These are phyloP conservation scores for Orthosia cruda DNA, from an alignment of 2,888 invertebrate genomes.

Conservation along the genomic window DNA sequence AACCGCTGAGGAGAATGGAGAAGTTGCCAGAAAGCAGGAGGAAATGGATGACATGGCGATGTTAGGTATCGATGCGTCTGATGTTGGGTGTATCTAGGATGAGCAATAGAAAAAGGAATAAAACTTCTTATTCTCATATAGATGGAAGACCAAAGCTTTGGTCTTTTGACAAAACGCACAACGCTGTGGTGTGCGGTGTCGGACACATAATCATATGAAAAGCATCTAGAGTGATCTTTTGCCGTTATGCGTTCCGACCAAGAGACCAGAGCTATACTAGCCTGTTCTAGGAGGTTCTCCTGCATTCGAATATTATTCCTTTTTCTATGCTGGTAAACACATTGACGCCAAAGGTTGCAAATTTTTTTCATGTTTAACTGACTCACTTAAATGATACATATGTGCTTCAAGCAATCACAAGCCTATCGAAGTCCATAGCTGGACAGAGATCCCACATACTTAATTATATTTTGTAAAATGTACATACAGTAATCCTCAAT, in stretches of 20 bases:
- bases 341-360: constrained; percentile 22
- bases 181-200: no score
- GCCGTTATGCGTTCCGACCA: no score
- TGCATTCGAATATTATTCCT: background rate
- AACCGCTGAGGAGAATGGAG: constrained; percentile 63
- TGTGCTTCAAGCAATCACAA: background rate
- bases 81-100: constrained; percentile 90
- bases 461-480: constrained; percentile 5
- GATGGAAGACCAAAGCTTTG: no score
- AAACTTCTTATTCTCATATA: constrained; percentile 18
- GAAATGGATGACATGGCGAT: constrained; percentile 95
- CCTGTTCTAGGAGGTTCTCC: background rate
- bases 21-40: constrained; percentile 83
- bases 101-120: constrained; percentile 1
- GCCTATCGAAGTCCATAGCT: background rate
- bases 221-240: no score
- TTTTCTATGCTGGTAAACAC: constrained; percentile 3
- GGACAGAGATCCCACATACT: background rate
- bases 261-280: no score
- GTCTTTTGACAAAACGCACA: no score
- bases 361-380: background rate
- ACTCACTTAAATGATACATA: background rate
- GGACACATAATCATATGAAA: no score
- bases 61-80: constrained; percentile 97
- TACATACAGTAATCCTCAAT: no score